Base-by-base conservation (phyloP, 2,113 vertebrate genomes). In the Stegastes partitus region DNA sequence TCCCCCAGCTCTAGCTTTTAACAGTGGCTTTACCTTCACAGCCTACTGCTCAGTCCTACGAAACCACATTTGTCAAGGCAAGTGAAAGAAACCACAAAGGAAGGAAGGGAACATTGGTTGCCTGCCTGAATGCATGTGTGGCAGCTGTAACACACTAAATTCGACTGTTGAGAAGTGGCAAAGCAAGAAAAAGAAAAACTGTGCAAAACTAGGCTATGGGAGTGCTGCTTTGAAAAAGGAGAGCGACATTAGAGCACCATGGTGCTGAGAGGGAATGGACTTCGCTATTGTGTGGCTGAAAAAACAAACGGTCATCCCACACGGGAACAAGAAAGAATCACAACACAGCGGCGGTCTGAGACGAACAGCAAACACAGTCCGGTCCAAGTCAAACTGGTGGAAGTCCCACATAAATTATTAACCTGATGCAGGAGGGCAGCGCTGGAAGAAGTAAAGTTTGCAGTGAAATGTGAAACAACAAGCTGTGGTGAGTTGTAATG, bases 251-350 rank as follows among this genome's bases (percentile, higher is more conserved):
- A 34, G 31, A 74, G 42, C 22, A 42, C 11, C 18, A 16, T 53
- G 39, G 44, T 58, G 22, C 25, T 21, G 42, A 63, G 55, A 61
- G 64, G 75, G 14, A 64, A 39, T n/a, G 77, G 79, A 81, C 74
- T 84, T 78, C 78, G 80, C 66, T 57, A 81, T 88, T 88, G 86
- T 89, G 61, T 3, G 21, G 47, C 79, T 82, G 81, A 84, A 80
- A 85, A 81, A 91, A 92, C 88, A 92, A 89, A 53, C 49, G 19
- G 26, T 75, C 19, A 56, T 76, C 73, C 77, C 42, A 39, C 19
- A 51, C 26, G 15, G 25, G 77, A 72, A 66, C 44, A 18, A 62
- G 75, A 81, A 88, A 78, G 71, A 80, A 74, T 83, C 82, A 58
- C 63, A 77, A 31, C 7, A 6, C 68, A 87, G 73, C 53, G 19